Evolutionary conservation across 2,113 vertebrate genomes (phyloP).

Genomic region (Pangasianodon gigas): DNA sequence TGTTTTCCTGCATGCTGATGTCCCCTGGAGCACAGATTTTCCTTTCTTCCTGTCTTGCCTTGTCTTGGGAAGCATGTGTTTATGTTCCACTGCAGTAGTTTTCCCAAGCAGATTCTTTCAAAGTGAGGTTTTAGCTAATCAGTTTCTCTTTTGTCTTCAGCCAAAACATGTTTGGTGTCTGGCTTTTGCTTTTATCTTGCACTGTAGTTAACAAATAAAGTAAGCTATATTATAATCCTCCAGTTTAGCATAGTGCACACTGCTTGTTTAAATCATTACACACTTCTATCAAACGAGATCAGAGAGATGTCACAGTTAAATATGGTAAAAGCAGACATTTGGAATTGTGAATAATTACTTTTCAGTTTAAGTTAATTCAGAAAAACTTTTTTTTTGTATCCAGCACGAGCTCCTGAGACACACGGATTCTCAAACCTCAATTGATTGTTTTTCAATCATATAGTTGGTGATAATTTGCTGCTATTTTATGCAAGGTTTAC

Average conservation of each 20-base stretch:
- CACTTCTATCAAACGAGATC: neutral
- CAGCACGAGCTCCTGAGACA: neutral
- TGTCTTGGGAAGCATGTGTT: conserved; percentile 9
- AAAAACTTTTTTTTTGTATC: neutral
- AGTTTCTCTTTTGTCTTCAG: neutral
- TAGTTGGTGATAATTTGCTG: neutral
- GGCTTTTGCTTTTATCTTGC: neutral
- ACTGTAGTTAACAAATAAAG: neutral
- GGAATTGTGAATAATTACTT: neutral
- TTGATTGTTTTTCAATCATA: neutral
- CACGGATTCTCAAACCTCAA: neutral
- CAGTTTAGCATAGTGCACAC: neutral
- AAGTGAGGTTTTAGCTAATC: neutral
- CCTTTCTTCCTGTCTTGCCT: neutral
- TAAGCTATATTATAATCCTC: neutral
- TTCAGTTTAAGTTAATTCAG: neutral
- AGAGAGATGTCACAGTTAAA: neutral
- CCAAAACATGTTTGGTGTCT: neutral
- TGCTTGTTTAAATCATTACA: neutral
- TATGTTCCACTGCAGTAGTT: neutral
- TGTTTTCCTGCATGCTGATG: conserved; percentile 11
- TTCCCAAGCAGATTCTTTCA: neutral
- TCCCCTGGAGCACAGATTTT: neutral
- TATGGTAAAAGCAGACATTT: neutral
- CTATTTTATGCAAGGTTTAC: neutral